A percentile compares a stretch with the other conserved stretches of the same genome.
Evolutionary conservation across 2,888 invertebrate species (phyloP).

Genomic region (Clivina fossor): DNA sequence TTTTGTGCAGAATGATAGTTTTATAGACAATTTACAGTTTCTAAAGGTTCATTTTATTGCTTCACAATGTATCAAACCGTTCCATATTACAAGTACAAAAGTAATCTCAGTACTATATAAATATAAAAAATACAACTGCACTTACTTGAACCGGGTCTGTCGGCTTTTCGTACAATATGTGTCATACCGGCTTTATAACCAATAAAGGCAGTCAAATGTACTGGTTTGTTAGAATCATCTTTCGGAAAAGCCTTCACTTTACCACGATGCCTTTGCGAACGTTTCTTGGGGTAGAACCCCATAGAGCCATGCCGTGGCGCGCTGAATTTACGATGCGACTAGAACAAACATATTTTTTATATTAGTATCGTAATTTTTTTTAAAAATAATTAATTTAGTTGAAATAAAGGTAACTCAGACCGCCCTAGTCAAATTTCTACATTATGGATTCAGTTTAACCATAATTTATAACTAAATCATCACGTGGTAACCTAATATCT

Average conservation of each 20-base stretch:
- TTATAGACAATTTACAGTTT: no score
- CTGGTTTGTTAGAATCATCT: constrained; percentile 94
- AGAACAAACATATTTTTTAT: constrained; percentile 45
- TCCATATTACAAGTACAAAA: constrained; percentile 50
- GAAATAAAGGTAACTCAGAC: constrained; percentile 60
- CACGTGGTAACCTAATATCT: constrained; percentile 70
- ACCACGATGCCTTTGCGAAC: constrained; percentile 95
- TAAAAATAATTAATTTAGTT: constrained; percentile 1
- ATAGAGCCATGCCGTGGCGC: constrained; percentile 99
- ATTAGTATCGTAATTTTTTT: constrained; percentile 5
- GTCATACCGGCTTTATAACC: constrained; percentile 99
- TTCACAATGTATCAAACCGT: constrained; percentile 41
- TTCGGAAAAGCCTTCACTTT: constrained; percentile 99
- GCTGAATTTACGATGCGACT: constrained; percentile 99
- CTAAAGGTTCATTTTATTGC: no score
- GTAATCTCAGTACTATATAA: constrained; percentile 47
- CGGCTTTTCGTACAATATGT: constrained; percentile 97
- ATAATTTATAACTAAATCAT: no score
- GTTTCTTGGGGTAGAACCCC: constrained; percentile 99
- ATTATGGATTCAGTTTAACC: constrained; percentile 68
- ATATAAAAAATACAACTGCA: constrained; percentile 46
- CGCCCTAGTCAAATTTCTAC: constrained; percentile 74
- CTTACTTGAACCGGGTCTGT: constrained; percentile 98
- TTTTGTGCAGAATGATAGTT: no score
- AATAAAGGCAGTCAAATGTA: constrained; percentile 96